phyloP scores from a whole-genome alignment of 2,113 vertebrate species.

The Baryphthengus martii region DNA sequence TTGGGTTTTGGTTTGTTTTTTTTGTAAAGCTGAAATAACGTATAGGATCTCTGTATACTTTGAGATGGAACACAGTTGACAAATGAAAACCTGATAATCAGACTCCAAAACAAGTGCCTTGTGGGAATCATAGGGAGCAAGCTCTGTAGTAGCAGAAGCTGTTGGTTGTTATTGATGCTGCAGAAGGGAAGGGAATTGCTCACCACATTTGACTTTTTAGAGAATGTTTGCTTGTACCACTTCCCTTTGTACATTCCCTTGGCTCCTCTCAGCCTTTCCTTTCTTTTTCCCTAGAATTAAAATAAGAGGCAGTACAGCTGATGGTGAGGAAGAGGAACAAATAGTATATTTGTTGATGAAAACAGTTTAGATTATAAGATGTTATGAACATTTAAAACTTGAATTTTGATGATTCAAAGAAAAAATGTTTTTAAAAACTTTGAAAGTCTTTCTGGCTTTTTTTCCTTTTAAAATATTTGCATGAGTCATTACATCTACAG shows the following conservation, averaged over 20 bases:
- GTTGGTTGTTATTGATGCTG: not conserved
- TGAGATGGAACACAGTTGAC: not conserved
- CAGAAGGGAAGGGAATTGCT: not conserved
- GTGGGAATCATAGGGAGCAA: fast-evolving
- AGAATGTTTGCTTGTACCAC: not conserved
- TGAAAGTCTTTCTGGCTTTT: not conserved
- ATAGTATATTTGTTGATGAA: not conserved
- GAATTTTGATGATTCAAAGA: not conserved
- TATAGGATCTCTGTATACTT: not conserved
- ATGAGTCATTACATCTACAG: not conserved
- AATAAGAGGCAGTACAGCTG: not conserved
- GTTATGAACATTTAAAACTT: not conserved
- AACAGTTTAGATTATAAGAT: not conserved
- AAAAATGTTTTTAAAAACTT: not conserved
- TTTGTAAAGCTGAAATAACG: not conserved
- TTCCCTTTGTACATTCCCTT: not conserved
- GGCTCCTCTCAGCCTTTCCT: not conserved
- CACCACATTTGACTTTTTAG: not conserved
- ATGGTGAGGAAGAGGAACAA: not conserved
- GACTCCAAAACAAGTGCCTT: not conserved
- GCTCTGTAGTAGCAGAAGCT: not conserved
- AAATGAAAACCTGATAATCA: not conserved
- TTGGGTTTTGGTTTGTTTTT: not conserved
- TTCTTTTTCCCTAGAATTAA: not conserved
- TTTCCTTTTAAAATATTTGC: not conserved